Evolutionary conservation across 2,888 invertebrate species (phyloP), one percentile per base, ranked within the genome.

Genomic region (Steromphala cineraria): DNA sequence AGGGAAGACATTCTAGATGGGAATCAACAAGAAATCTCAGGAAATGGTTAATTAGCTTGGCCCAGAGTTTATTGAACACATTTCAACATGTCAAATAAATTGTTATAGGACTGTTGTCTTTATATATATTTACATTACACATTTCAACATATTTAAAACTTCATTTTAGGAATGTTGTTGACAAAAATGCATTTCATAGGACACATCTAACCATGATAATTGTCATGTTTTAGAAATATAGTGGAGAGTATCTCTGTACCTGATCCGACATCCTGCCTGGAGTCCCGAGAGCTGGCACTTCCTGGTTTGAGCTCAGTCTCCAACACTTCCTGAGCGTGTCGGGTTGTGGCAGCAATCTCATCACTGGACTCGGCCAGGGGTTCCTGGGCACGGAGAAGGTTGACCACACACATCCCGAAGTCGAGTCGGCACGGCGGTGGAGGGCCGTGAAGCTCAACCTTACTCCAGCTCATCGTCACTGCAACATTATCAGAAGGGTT

Each of bases 401-500:
- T 85, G 10, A 92, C 80, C 13, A 86, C 81, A 83, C 92, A 93
- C 87, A 89, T 88, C 52, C 91, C 92, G 84, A 93, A 92, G 86
- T 93, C 93, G 24, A 93, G 86, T 56, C 93, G 87, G 82, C 88
- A 86, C 13, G 92, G 87, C 3, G 93, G 93, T 0, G 92, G 88
- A 21, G 93, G 91, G 7, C 92, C 92, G 62, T 90, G 88, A 19
- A 91, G 82, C 31, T 90, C 87, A 53, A 93, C 79, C 55, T 87
- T 86, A 7, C 87, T 89, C 92, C 92, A 93, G 19, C 87, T 86
- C 80, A 87, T 88, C 19, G 86, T 88, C 55, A 81, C 92, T 92
- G 82, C 15, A 80, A 81, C n/a, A 28, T 31, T 53, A 81, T 67
- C 21, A 15, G 21, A 0, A 78, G n/a, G 5, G 36, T 21, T 19